A percentile compares a stretch with the other conserved stretches of the same genome.
Conservation (phyloP, 2,797 vertebrate genomes). For the Crypturellus tataupa region DNA sequence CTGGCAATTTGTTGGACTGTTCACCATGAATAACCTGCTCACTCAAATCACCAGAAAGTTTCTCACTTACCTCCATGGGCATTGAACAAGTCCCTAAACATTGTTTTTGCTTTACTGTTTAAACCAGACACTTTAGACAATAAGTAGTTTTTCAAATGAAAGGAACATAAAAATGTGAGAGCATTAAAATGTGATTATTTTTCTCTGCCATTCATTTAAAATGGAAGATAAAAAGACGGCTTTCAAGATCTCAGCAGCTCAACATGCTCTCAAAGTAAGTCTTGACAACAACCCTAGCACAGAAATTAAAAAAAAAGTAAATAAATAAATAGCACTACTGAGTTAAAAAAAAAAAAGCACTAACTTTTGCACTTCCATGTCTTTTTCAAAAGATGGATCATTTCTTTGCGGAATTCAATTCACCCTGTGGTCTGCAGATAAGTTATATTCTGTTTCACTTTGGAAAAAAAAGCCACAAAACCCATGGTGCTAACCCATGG, state of each 20-base stretch:
- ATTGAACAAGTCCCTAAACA: background rate
- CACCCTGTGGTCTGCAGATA: background rate
- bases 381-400: background rate
- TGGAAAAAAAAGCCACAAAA: background rate
- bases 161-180: background rate
- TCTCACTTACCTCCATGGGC: background rate
- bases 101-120: background rate
- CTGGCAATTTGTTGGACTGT: background rate
- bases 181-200: background rate
- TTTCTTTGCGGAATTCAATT: background rate
- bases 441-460: background rate
- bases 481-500: background rate
- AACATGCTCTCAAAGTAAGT: background rate
- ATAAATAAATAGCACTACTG: background rate
- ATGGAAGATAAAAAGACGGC: background rate
- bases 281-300: background rate
- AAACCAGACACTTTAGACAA: background rate
- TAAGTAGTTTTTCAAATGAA: conserved; percentile 10
- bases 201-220: background rate
- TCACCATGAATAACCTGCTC: conserved; percentile 10
- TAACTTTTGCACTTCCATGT: background rate
- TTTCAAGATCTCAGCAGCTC: background rate
- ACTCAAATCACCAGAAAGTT: background rate
- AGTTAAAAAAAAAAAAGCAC: background rate
- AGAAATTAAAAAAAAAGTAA: background rate